Conservation (phyloP, 2,888 invertebrate genomes). For the Scaptomyza polygonia region DNA sequence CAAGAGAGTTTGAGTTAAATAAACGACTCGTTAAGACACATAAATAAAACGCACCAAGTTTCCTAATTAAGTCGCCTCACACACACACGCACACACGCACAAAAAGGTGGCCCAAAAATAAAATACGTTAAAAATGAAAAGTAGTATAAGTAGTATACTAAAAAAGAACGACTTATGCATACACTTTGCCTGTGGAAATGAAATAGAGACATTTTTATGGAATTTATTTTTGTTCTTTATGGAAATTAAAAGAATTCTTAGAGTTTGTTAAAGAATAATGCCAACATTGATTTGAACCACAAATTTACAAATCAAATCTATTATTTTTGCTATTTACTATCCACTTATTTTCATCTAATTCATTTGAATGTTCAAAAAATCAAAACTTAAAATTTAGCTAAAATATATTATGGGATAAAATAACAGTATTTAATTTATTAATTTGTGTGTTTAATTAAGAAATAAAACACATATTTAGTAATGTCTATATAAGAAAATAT, state of each 20-base stretch:
- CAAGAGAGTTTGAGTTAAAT: slow-evolving; percentile 61
- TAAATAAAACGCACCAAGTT: slow-evolving; percentile 75
- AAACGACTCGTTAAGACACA: slow-evolving; percentile 80
- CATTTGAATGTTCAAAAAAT: too few relatives aligned
- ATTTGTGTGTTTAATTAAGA: too few relatives aligned
- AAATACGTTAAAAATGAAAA: slow-evolving; percentile 18
- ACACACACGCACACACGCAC: slow-evolving; percentile 23
- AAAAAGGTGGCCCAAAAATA: slow-evolving; percentile 42
- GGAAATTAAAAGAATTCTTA: background rate
- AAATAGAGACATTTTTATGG: background rate
- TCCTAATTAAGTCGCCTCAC: slow-evolving; percentile 77
- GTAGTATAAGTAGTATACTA: background rate
- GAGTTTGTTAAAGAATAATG: background rate
- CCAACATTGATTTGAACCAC: background rate
- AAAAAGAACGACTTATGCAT: slow-evolving; percentile 18
- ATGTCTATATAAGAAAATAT: too few relatives aligned
- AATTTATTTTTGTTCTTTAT: background rate
- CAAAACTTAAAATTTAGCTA: too few relatives aligned
- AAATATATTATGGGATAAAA: too few relatives aligned
- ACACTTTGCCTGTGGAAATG: slow-evolving; percentile 14
- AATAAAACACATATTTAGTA: too few relatives aligned
- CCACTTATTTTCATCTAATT: too few relatives aligned
- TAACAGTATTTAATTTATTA: too few relatives aligned
- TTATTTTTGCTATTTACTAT: too few relatives aligned
- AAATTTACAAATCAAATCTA: background rate